Percentiles rank a stretch among this genome's conserved stretches.
phyloP scores from a whole-genome alignment of 2,888 invertebrate species.

The Drosophila bunnanda region DNA sequence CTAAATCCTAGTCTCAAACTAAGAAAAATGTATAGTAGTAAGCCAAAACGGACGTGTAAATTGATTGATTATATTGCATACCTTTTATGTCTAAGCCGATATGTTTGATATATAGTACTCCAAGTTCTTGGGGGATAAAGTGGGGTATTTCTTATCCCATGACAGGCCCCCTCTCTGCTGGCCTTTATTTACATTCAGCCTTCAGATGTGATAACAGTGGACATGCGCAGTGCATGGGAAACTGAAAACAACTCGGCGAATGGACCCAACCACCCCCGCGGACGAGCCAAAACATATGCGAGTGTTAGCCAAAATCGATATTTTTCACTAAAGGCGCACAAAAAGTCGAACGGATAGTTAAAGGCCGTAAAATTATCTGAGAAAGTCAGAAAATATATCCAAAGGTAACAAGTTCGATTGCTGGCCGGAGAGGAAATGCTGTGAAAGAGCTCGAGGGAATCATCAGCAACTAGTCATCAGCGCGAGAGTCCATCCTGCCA shows the following conservation, averaged over 20 bases:
- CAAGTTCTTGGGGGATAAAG: not conserved
- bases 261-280: constrained; percentile 46
- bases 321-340: constrained; percentile 52
- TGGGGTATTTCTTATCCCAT: not conserved
- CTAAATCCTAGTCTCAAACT: constrained; percentile 85
- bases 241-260: constrained; percentile 22
- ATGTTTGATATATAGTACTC: not conserved
- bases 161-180: constrained; percentile 1
- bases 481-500: constrained; percentile 13
- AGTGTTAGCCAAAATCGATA: constrained; percentile 73
- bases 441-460: not conserved
- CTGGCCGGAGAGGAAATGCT: constrained; percentile 17
- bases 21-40: constrained; percentile 29
- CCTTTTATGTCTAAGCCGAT: not conserved
- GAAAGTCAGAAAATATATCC: not conserved
- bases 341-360: constrained; percentile 35
- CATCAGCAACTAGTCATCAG: constrained; percentile 6
- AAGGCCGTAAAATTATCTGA: not conserved
- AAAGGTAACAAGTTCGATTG: not conserved
- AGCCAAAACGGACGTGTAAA: constrained; percentile 50
- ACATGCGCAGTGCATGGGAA: constrained; percentile 64
- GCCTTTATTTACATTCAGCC: constrained; percentile 30
- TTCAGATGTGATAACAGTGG: constrained; percentile 63
- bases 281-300: constrained; percentile 66
- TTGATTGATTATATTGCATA: constrained; percentile 40